A percentile compares a stretch with the other conserved stretches of the same genome.
Conservation (phyloP, 2,113 vertebrate genomes). For the Gnathonemus echidnorhynchus region DNA sequence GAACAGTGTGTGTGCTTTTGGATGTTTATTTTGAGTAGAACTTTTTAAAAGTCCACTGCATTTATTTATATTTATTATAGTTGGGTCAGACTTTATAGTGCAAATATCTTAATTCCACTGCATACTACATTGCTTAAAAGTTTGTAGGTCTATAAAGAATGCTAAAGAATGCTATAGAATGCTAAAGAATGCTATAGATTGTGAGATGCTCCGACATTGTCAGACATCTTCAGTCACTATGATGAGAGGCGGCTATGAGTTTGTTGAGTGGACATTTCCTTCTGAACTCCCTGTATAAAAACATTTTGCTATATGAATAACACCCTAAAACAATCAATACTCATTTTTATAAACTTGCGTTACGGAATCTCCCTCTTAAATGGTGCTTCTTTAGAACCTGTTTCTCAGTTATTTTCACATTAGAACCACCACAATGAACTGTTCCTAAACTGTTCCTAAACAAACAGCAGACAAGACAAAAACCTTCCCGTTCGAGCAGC, state of each 20-base stretch:
- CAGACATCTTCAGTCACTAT: neutral
- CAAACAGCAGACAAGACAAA: neutral
- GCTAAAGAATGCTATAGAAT: neutral
- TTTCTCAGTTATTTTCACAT: neutral
- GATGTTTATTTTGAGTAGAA: neutral
- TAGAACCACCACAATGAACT: neutral
- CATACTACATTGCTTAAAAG: neutral
- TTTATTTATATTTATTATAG: neutral
- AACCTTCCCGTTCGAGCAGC: neutral
- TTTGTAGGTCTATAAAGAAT: neutral
- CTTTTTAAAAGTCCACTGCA: neutral
- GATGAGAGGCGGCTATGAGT: neutral
- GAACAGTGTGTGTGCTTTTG: neutral
- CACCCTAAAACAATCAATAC: neutral
- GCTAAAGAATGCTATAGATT: neutral
- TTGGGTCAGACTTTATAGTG: neutral
- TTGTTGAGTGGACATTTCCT: neutral
- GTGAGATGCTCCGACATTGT: neutral
- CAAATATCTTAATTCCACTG: neutral
- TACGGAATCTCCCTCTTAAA: neutral
- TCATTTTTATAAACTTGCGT: neutral
- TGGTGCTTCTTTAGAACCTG: neutral
- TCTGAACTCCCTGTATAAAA: neutral
- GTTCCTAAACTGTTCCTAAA: neutral
- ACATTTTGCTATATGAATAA: neutral